Conservation (phyloP, 2,888 invertebrate species). For the Scaptomyza caliginosa region DNA sequence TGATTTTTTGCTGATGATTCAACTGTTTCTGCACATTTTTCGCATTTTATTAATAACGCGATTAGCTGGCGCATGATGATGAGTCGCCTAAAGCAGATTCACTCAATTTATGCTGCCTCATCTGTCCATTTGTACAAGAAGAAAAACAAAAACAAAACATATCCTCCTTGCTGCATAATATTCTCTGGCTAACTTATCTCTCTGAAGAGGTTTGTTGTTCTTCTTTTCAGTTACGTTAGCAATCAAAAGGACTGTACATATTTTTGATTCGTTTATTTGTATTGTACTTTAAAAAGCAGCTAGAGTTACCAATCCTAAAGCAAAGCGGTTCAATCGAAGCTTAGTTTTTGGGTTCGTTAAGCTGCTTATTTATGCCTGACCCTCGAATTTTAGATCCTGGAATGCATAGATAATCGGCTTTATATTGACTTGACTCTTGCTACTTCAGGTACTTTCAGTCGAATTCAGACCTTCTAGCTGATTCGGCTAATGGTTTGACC, state of each 20-base stretch:
- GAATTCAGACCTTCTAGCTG: not conserved
- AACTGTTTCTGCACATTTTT: constrained; percentile 1
- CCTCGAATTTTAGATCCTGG: not conserved
- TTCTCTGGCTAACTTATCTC: too few relatives aligned
- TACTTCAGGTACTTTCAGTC: not conserved
- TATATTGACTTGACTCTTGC: not conserved
- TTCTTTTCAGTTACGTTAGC: not conserved
- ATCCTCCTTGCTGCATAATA: constrained; percentile 1
- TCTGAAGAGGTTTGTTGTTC: not conserved
- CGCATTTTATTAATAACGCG: constrained; percentile 43
- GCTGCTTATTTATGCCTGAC: constrained; percentile 3
- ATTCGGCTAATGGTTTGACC: not conserved
- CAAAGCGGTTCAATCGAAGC: not conserved
- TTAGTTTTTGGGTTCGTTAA: not conserved
- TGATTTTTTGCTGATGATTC: constrained; percentile 18
- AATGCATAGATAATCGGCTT: constrained; percentile 21
- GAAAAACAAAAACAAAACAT: not conserved
- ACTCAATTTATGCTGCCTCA: constrained; percentile 40
- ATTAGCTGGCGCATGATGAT: constrained; percentile 24
- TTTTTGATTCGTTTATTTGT: not conserved
- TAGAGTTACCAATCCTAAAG: not conserved
- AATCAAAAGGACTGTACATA: not conserved
- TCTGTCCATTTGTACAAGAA: not conserved
- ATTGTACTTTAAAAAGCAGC: not conserved
- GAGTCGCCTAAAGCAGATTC: constrained; percentile 8